phyloP scores from a whole-genome alignment of 2,888 invertebrate genomes.

The Muscina levida region DNA sequence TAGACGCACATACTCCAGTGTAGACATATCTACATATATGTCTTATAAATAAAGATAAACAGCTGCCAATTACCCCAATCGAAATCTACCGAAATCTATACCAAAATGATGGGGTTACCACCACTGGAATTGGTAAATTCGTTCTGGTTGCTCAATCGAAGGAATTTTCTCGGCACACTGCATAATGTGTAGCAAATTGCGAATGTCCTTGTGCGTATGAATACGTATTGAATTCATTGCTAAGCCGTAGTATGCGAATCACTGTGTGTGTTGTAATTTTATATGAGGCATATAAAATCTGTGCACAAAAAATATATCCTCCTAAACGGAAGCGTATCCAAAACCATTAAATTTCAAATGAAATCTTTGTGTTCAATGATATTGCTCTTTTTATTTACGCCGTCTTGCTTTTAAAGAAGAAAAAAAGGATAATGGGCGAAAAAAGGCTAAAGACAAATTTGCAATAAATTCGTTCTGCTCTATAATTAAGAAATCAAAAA shows the following conservation, averaged over 20 bases:
- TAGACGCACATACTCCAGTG: neutral
- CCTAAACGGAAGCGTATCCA: constrained; percentile 62
- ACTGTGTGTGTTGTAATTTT: constrained; percentile 27
- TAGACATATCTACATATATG: neutral
- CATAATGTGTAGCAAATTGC: constrained; percentile 43
- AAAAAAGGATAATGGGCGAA: constrained; percentile 20
- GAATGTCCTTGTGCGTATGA: constrained; percentile 26
- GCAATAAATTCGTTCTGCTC: constrained; percentile 67
- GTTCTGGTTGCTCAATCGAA: constrained; percentile 58
- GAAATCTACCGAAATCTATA: constrained; percentile 40
- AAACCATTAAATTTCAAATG: constrained; percentile 58
- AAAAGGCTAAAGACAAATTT: constrained; percentile 23
- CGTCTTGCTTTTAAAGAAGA: neutral
- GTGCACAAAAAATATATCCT: constrained; percentile 38
- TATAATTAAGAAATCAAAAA: constrained; percentile 59
- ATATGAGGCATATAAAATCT: constrained; percentile 58
- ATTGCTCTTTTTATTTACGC: neutral
- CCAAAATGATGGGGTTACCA: constrained; percentile 58
- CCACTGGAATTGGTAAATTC: constrained; percentile 51
- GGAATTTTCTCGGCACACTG: constrained; percentile 20
- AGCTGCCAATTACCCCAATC: constrained; percentile 66
- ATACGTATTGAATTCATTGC: neutral
- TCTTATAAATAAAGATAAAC: constrained; percentile 61
- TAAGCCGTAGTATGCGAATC: neutral
- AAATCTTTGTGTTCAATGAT: constrained; percentile 8